Evolutionary conservation across 2,888 invertebrate genomes (phyloP).

Genomic region (Lutraria lutraria): DNA sequence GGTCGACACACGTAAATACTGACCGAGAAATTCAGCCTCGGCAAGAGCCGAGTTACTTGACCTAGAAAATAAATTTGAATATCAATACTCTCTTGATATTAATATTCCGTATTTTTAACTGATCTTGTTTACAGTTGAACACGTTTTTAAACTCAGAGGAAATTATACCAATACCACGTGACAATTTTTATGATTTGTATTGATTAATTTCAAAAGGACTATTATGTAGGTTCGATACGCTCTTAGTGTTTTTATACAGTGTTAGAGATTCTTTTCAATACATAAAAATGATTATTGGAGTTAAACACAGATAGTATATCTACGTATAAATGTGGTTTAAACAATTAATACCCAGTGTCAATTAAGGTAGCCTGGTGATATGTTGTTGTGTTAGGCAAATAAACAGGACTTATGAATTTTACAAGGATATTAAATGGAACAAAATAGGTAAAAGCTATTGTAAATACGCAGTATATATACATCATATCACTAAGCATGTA

Average conservation of each 20-base stretch:
- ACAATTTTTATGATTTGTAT: neutral
- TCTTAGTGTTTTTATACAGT: neutral
- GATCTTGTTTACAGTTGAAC: no score
- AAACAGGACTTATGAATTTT: neutral
- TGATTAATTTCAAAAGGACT: conserved; percentile 9
- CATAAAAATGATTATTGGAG: neutral
- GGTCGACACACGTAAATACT: no score
- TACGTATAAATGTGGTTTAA: neutral
- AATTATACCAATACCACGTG: neutral
- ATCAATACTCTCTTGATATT: no score
- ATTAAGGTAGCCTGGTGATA: neutral
- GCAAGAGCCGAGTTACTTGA: no score
- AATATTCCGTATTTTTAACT: no score
- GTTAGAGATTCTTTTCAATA: neutral
- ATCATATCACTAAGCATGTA: no score
- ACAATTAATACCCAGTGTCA: neutral
- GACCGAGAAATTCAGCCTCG: no score
- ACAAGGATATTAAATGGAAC: neutral
- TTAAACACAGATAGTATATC: neutral
- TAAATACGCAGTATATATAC: neutral
- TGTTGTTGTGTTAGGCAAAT: neutral
- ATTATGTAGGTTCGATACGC: neutral
- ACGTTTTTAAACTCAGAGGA: neutral
- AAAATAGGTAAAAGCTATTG: neutral
- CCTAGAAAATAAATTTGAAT: no score